Base-by-base conservation (phyloP, 1,140 invertebrate genomes). In the Zeugodacus cucurbitae region DNA sequence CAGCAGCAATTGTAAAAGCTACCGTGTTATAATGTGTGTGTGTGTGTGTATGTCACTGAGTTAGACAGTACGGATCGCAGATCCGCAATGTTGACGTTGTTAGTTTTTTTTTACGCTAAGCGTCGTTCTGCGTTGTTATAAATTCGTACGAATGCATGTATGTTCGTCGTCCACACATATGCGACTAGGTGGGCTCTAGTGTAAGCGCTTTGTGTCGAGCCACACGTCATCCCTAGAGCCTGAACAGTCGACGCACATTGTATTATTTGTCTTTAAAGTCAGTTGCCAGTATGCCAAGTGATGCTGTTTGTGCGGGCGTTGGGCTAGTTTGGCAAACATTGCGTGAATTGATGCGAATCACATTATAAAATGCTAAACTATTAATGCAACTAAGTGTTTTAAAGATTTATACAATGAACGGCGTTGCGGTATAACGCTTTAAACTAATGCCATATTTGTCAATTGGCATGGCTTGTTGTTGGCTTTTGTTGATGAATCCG, bases 201-300 rank as follows among this genome's bases (percentile, higher is more conserved):
- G 41, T 82, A 41, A 41, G 14, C 34, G 11, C n/a, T 48, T n/a
- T n/a, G n/a, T 48, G 74, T 48, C 74, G 26, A 48, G 74, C 3
- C 34, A 37, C 74, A 82, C n/a, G 41, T 26, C 41, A 48, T 41
- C 74, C 20, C 41, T 54, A 22, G 10, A 48, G 74, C 74, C 34
- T n/a, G n/a, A 26, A 22, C 74, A 82, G 41, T n/a, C 41, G 74
- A 48, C 41, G 41, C 11, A 48, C 44, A 82, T 82, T 82, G 74
- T 48, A 82, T 82, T 82, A 48, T 82, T 82, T 82, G 74, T 26
- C 41, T 82, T 82, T 48, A 82, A 82, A 82, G 74, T 48, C 74
- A 82, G 74, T 48, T 82, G 37, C 26, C 48, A 48, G 14, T 48
- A 26, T 41, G 74, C 41, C 74, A 48, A 48, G 41, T 82, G 74